Conservation (phyloP, 2,113 vertebrate genomes). For the Vidua chalybeata region DNA sequence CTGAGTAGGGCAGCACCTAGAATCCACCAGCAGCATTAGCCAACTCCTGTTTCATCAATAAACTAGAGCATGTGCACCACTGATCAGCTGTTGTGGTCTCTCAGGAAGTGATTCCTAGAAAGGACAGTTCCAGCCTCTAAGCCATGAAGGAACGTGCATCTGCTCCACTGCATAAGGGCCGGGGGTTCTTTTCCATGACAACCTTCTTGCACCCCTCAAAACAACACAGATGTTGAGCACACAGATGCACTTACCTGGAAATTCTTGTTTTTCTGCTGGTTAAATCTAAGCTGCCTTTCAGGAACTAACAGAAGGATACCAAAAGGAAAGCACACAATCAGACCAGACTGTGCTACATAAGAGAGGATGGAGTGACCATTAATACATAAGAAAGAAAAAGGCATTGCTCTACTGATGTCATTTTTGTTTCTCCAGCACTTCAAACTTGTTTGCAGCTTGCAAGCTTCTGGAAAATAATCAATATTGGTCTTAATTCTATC, state of each 20-base stretch:
- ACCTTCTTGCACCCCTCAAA: background rate
- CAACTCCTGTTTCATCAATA: slow-evolving; percentile 31
- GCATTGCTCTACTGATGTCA: background rate
- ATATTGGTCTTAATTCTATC: background rate
- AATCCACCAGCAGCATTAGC: background rate
- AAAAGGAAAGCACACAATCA: background rate
- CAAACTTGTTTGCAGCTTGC: background rate
- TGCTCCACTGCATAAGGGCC: accelerated
- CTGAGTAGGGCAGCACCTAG: background rate
- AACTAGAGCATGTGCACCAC: background rate
- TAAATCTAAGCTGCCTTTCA: background rate
- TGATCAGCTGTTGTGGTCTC: background rate
- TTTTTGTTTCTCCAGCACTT: background rate
- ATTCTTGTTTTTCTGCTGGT: background rate
- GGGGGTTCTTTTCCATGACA: background rate
- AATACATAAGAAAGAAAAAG: background rate
- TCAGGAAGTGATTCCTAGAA: background rate
- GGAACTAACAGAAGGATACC: background rate
- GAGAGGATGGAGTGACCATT: background rate
- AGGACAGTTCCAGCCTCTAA: background rate
- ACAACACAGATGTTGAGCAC: background rate
- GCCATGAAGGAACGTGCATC: accelerated
- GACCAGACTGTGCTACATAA: background rate
- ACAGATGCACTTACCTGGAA: background rate
- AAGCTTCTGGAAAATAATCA: background rate